Base-by-base conservation (phyloP, 2,888 invertebrate species). In the Galeruca laticollis region DNA sequence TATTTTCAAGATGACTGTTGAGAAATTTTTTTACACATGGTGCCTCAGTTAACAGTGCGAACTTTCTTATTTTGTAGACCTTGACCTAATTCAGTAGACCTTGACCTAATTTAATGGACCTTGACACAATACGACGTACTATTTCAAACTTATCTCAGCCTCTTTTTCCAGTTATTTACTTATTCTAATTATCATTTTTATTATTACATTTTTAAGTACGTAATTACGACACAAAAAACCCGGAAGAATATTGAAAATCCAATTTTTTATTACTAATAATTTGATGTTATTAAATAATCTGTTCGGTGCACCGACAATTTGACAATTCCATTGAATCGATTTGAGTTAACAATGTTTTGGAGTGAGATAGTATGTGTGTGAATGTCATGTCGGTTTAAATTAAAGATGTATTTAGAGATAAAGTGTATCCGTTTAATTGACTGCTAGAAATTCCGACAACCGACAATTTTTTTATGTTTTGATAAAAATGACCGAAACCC, bases 401-500 rank as follows among this genome's bases (percentile, higher is more conserved):
- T 67, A 70, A 51, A 70, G 51, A 49, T 59, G 37, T 47, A n/a
- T 40, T 40, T 6, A n/a, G 0, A 40, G 40, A 40, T 47, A 9
- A 47, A 47, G 47, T 18, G 47, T 47, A 47, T 18, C 47, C 51
- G 51, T 35, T 35, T 70, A 70, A 70, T 70, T 70, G 70, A 52
- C 61, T 62, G 40, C 21, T 61, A 37, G 51, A 67, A 67, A 60
- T 66, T 33, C 33, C 62, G 43, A 59, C 60, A 49, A 51, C 54
- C 15, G 21, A 54, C 62, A 57, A 62, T 49, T 68, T 47, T n/a
- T 68, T 40, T 31, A 61, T 57, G 40, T 66, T 67, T 56, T 63
- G 59, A 67, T 67, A 70, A 62, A 61, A 67, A 70, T 66, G 67
- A 67, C 63, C 59, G 59, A 47, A 51, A 47, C 70, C 67, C 70